Evolutionary conservation across 2,888 invertebrate species (phyloP), one percentile per base, ranked within the genome.

Genomic region (Anoplius nigerrimus): DNA sequence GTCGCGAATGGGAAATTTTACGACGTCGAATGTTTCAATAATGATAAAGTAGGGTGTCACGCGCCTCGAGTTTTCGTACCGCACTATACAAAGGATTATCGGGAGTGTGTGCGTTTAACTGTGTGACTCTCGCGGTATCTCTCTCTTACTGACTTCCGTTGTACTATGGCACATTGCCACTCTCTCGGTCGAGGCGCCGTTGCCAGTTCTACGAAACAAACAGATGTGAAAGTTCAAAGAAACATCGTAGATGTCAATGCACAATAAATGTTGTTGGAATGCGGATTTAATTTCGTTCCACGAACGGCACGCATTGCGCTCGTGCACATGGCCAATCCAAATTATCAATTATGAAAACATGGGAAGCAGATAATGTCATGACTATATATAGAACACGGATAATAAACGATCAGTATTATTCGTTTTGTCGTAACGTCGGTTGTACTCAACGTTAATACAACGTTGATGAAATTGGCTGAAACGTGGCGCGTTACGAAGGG

Each of bases 151-250:
- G 11, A 75, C 62, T 77, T 77, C 65, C 75, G 69, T 69, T 71
- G 64, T 63, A 45, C 66, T 64, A 65, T 69, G 51, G 20, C 61
- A 56, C 64, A 59, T 70, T 73, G 45, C 59, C 70, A 54, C 68
- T 69, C 61, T 27, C 53, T 24, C 53, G 27, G 27, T 48, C 58
- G 65, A 66, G 58, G 69, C 77, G 58, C n/a, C 66, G 79, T 79
- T 79, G 79, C 79, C 76, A 72, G 27, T 45, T 60, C 22, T 63
- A 16, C 63, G 56, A 73, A 78, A 76, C 74, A 74, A 80, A 74
- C 75, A 75, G 81, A 85, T 80, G 84, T 82, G 82, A 86, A 84
- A 86, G 85, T 86, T 80, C 62, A 81, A 74, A 75, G 74, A 66
- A 76, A 72, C 65, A 18, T 53, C 11, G 15, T 16, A 2, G 34